These are phyloP conservation scores for Tetropium fuscum DNA, from an alignment of 2,888 invertebrate genomes.

Conservation along the genomic window DNA sequence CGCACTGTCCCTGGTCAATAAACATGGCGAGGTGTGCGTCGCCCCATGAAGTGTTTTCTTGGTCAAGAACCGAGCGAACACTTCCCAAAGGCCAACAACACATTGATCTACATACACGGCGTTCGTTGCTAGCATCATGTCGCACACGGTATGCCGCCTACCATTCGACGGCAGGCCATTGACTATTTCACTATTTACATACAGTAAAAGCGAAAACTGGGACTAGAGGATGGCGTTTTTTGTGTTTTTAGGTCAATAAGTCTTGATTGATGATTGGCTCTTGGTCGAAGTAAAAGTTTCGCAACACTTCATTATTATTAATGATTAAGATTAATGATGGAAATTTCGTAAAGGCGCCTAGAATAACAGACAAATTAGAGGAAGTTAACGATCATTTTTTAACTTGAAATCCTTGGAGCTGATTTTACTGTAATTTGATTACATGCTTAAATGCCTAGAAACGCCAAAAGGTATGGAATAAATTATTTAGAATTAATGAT, in stretches of 20 bases:
- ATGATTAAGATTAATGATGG: constrained; percentile 7
- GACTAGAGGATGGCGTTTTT: constrained; percentile 27
- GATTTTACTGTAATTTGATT: no score
- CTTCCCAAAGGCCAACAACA: constrained; percentile 35
- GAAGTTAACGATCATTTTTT: not conserved
- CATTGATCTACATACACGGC: constrained; percentile 47
- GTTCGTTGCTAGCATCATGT: constrained; percentile 3
- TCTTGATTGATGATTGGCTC: constrained; percentile 4
- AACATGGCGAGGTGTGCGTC: constrained; percentile 11
- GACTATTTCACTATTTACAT: constrained; percentile 30
- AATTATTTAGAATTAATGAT: no score
- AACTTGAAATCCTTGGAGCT: constrained; percentile 11
- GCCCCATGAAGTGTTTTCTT: constrained; percentile 12
- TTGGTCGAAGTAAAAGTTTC: not conserved
- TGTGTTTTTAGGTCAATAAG: constrained; percentile 35
- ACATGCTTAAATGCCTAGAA: no score
- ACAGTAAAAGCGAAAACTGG: constrained; percentile 37
- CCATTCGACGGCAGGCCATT: constrained; percentile 23
- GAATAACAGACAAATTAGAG: not conserved
- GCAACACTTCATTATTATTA: not conserved
- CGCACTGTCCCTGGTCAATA: constrained; percentile 74
- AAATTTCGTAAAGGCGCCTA: not conserved
- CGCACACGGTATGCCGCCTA: constrained; percentile 1
- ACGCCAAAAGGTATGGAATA: no score
- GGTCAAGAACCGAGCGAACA: constrained; percentile 1